These are phyloP conservation scores for Diarsia rubi DNA, from an alignment of 2,888 invertebrate genomes.

Conservation along the genomic window DNA sequence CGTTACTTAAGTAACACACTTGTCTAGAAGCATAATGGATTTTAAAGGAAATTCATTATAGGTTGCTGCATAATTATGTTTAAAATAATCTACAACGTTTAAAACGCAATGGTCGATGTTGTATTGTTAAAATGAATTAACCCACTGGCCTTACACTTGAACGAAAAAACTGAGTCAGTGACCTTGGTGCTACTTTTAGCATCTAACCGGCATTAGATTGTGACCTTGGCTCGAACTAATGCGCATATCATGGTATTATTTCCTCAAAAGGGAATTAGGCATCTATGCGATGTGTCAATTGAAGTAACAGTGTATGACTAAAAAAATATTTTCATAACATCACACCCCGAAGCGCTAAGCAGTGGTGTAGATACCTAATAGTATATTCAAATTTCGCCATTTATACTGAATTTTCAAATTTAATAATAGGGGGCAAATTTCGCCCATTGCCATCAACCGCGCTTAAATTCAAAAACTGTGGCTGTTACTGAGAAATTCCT, in stretches of 20 bases:
- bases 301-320: not conserved
- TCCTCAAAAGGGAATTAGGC: not conserved
- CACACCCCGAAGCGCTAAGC: not conserved
- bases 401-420: not conserved
- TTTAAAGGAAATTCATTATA: not conserved
- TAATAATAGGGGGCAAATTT: not conserved
- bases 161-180: not conserved
- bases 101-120: not conserved
- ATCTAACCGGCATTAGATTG: constrained; percentile 4
- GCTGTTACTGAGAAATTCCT: not conserved
- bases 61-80: not conserved
- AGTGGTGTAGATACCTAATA: not conserved
- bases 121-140: not conserved
- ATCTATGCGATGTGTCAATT: not conserved
- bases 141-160: constrained; percentile 16
- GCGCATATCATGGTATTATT: not conserved
- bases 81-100: not conserved
- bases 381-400: not conserved
- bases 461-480: not conserved
- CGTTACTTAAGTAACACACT: not conserved
- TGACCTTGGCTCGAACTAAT: not conserved
- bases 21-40: not conserved
- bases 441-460: not conserved
- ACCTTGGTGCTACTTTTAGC: constrained; percentile 14
- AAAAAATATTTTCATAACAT: not conserved